phyloP scores from a whole-genome alignment of 2,888 invertebrate species.

The Acleris literana region DNA sequence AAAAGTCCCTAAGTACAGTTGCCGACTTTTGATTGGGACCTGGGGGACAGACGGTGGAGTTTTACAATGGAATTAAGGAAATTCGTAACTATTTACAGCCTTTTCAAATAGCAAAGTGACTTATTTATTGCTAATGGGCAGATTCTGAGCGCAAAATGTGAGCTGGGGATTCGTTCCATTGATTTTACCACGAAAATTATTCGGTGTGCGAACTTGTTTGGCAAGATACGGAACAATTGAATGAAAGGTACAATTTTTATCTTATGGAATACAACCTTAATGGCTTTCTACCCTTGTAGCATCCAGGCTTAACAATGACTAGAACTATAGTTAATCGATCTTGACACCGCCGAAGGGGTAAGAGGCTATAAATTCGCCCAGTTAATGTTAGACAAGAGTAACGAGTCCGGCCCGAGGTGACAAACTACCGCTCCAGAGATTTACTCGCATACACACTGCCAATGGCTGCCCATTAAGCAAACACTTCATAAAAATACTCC shows the following conservation, averaged over 20 bases:
- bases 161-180: constrained; percentile 3
- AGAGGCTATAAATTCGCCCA: constrained; percentile 53
- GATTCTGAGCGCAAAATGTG: constrained; percentile 20
- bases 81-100: constrained; percentile 41
- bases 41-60: constrained; percentile 40
- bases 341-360: constrained; percentile 41
- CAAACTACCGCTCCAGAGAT: constrained; percentile 53
- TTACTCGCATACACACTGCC: constrained; percentile 43
- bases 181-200: constrained; percentile 1
- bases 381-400: constrained; percentile 48
- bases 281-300: not conserved
- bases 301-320: not conserved
- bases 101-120: constrained; percentile 38
- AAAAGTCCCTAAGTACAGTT: constrained; percentile 59
- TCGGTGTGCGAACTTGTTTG: not conserved
- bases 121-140: constrained; percentile 27
- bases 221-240: no score
- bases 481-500: no score
- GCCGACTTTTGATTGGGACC: constrained; percentile 63
- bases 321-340: constrained; percentile 41
- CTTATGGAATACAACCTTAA: not conserved
- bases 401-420: constrained; percentile 50
- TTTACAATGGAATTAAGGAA: constrained; percentile 43
- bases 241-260: no score
- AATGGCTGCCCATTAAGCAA: not conserved